Percentiles rank a stretch among this genome's conserved stretches.
phyloP scores from a whole-genome alignment of 1,140 invertebrate species.

The Papilio aristodemus region DNA sequence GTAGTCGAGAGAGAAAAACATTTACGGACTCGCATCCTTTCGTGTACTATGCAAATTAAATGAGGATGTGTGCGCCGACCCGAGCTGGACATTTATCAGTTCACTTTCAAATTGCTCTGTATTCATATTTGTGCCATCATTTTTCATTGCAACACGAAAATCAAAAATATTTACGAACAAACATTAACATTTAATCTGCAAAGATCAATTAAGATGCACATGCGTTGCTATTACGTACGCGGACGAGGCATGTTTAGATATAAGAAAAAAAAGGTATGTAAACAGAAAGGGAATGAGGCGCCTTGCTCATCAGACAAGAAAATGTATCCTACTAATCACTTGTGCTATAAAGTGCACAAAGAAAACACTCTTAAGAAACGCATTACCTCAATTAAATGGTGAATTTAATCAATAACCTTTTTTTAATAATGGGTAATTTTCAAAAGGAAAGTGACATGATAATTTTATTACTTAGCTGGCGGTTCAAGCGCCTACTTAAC shows the following conservation, averaged over 20 bases:
- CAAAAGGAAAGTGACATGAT: neutral
- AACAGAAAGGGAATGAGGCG: too few relatives aligned
- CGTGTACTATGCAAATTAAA: conserved; percentile 25
- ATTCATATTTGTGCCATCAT: neutral
- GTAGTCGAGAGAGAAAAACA: conserved; percentile 12
- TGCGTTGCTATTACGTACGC: too few relatives aligned
- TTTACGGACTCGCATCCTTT: conserved; percentile 24
- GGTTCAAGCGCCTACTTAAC: conserved; percentile 17
- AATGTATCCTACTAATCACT: neutral
- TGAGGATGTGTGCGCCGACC: conserved; percentile 4
- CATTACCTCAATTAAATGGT: too few relatives aligned
- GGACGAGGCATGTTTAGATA: too few relatives aligned
- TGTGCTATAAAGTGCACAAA: neutral
- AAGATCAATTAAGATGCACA: too few relatives aligned
- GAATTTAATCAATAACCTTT: neutral
- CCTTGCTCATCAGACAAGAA: too few relatives aligned
- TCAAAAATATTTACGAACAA: neutral
- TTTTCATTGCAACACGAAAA: neutral
- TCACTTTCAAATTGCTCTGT: neutral
- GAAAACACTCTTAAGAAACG: neutral
- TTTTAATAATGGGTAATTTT: neutral
- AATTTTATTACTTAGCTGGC: neutral
- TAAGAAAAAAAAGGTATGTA: too few relatives aligned
- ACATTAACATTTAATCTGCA: too few relatives aligned
- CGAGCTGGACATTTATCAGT: neutral